Evolutionary conservation across 2,797 vertebrate species (phyloP), one percentile per base, ranked within the genome.

Genomic region (Brachymystax lenok): DNA sequence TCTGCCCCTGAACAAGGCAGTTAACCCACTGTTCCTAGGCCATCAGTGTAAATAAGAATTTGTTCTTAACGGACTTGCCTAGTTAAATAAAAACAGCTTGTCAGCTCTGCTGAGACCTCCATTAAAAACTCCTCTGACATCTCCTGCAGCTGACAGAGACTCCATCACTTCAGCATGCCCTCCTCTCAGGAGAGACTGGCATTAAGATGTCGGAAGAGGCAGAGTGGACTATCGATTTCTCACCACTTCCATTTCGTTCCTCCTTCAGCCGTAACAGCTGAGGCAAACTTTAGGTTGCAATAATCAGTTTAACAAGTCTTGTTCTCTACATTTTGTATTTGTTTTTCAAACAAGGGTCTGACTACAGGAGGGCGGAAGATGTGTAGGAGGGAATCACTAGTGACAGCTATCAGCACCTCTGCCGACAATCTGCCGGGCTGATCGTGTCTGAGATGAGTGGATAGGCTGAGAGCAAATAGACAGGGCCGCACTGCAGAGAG

Each of bases 191-290:
- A 69, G 86, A 86, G 83, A 85, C 87, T 87, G 88, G 89, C 90
- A 93, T 94, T 93, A 94, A 93, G 92, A 93, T 90, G 91, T 93
- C 82, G 84, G 88, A 91, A 86, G 87, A 91, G 87, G 87, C 86
- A 91, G 89, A 91, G 89, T 82, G 85, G 83, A 87, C 86, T 92
- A 95, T 94, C 83, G 94, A 95, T 95, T 93, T 92, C 40, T 84
- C 73, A 33, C 71, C 80, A 83, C 66, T 80, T 91, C 85, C 83
- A 88, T 89, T 90, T 84, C 82, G 86, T 85, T 74, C 59, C 82
- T 27, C 12, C 5, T 12, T 61, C 82, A 82, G 80, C 83, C 78
- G 81, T 85, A 74, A 80, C 74, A 73, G 78, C 73, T 74, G 76
- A 80, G 75, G 79, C 72, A 77, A 87, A 91, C 86, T 85, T 82